phyloP scores from a whole-genome alignment of 64 coral and sea anemone genomes.

The Montipora sp. region DNA sequence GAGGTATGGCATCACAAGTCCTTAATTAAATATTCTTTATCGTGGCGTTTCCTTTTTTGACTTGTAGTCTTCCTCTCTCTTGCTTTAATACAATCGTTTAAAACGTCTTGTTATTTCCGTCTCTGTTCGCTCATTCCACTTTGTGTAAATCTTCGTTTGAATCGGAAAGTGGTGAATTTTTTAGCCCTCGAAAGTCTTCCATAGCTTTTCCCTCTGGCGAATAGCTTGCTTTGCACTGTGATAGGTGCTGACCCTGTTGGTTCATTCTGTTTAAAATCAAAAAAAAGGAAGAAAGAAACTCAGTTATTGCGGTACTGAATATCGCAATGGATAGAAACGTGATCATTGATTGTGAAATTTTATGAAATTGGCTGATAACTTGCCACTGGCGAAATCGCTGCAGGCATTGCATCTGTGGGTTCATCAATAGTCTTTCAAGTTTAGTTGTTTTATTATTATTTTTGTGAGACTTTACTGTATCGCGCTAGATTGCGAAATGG shows the following conservation, averaged over 20 bases:
- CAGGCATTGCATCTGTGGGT: constrained; percentile 26
- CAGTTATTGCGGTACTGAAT: not conserved
- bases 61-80: not conserved
- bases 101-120: not conserved
- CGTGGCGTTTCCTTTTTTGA: not conserved
- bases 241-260: constrained; percentile 62
- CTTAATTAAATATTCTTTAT: constrained; percentile 25
- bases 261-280: constrained; percentile 57
- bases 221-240: constrained; percentile 64
- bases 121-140: constrained; percentile 39
- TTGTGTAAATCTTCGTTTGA: constrained; percentile 59
- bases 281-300: not conserved
- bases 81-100: constrained; percentile 20
- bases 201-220: constrained; percentile 69
- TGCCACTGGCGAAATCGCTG: not conserved
- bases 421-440: constrained; percentile 41
- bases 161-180: constrained; percentile 67
- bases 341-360: not conserved
- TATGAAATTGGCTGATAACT: constrained; percentile 10
- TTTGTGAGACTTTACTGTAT: constrained; percentile 4
- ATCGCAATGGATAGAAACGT: constrained; percentile 6
- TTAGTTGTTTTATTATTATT: not conserved
- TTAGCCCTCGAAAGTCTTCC: constrained; percentile 81
- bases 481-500: not conserved
- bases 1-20: not conserved